Base-by-base conservation (phyloP, 2,888 invertebrate genomes). In the Eupeodes latifasciatus region DNA sequence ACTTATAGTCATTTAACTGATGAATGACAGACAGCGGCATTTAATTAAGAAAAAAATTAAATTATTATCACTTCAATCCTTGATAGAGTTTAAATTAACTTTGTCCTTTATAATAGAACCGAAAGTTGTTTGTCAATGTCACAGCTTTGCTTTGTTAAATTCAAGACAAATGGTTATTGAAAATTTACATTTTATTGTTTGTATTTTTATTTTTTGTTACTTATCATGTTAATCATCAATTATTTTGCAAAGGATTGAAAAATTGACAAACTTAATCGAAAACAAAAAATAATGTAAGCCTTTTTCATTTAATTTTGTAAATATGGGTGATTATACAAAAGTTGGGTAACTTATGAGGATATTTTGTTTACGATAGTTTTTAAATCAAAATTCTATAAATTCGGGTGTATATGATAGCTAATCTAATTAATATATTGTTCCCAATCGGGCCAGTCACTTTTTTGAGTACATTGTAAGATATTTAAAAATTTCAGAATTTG, bases 21-120 rank as follows among this genome's bases (percentile, higher is more conserved):
- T 62, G 11, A 62, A 44, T 62, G 62, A 62, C 62, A 62, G 40
- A 62, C 62, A 62, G 40, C 6, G 62, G 62, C 40, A 62, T 44
- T 62, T 44, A 62, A 44, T 62, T 62, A 61, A n/a, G 7, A 5
- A 19, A 55, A 59, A 34, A 59, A 40, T 40, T 11, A 12, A 49
- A 49, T 10, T 11, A 61, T 40, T n/a, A 62, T 62, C 61, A 62
- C n/a, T 62, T 40, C 11, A 59, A 59, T 36, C 34, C 34, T 36
- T 36, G 4, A 59, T 36, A 59, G 34, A 36, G 27, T 61, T 61
- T 61, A 36, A 61, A 61, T 10, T 1, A 61, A 61, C n/a, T 40
- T 9, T 36, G 40, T 11, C 61, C n/a, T 61, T 61, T 36, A 61
- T 11, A 16, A 9, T 9, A 62, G 36, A 40, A 5, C n/a, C n/a